phyloP scores from a whole-genome alignment of 2,888 invertebrate species.

The Dasypogon diadema region DNA sequence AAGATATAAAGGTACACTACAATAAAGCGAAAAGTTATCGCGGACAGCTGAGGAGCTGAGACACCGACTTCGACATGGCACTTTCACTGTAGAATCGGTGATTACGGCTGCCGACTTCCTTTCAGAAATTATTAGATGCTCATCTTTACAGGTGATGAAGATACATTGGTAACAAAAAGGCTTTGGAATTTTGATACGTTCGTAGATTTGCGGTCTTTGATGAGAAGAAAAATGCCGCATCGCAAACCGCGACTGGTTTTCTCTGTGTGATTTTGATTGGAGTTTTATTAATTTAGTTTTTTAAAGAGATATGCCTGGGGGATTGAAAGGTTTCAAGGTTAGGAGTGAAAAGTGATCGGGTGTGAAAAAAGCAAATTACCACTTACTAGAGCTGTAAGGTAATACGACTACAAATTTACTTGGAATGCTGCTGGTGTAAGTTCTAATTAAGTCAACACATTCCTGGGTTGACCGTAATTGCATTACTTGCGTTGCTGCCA shows the following conservation, averaged over 20 bases:
- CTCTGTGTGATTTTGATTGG: no score
- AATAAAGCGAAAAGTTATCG: not conserved
- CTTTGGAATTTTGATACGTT: no score
- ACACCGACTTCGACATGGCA: not conserved
- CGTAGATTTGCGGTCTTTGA: no score
- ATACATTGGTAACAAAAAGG: not conserved
- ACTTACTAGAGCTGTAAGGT: no score
- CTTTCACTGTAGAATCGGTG: slow-evolving; percentile 13
- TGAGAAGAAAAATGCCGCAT: not conserved
- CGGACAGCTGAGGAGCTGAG: no score
- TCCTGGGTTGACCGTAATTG: no score
- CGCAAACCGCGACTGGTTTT: not conserved
- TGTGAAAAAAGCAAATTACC: not conserved
- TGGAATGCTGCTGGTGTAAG: no score
- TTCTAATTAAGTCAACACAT: no score
- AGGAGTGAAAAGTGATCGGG: not conserved
- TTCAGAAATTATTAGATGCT: slow-evolving; percentile 9
- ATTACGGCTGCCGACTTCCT: not conserved
- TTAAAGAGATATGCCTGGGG: no score
- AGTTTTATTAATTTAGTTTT: no score
- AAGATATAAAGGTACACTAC: slow-evolving; percentile 1
- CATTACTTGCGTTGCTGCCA: no score
- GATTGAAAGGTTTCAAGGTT: not conserved
- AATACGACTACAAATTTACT: no score
- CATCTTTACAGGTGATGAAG: not conserved